These are phyloP conservation scores for Plemyria rubiginata DNA, from an alignment of 2,888 invertebrate genomes.

Conservation along the genomic window DNA sequence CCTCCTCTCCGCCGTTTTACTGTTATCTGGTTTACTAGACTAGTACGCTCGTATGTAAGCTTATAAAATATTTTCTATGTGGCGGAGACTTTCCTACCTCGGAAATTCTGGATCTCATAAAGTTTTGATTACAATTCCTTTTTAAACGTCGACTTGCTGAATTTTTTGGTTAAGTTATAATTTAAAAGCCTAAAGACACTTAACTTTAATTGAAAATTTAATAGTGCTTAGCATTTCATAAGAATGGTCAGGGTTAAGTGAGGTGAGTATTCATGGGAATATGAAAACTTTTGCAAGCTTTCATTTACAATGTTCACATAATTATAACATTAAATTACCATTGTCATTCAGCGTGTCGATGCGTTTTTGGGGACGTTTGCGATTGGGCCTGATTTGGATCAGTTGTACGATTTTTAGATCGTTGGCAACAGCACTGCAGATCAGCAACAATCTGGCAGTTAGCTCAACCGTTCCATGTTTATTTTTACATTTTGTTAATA, in stretches of 20 bases:
- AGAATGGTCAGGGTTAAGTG: neutral
- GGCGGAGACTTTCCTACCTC: conserved; percentile 2
- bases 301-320: neutral
- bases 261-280: neutral
- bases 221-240: neutral
- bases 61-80: conserved; percentile 59
- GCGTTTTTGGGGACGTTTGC: too few relatives aligned
- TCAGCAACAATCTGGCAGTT: too few relatives aligned
- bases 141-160: conserved; percentile 3
- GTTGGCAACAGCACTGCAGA: too few relatives aligned
- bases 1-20: conserved; percentile 60
- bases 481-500: too few relatives aligned
- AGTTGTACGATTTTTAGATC: too few relatives aligned
- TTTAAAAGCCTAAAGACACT: neutral
- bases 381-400: too few relatives aligned
- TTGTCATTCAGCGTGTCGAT: too few relatives aligned
- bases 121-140: conserved; percentile 4
- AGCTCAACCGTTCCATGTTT: too few relatives aligned
- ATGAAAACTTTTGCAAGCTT: neutral
- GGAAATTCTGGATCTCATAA: neutral
- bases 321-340: too few relatives aligned
- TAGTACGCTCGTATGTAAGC: conserved; percentile 58
- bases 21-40: conserved; percentile 65
- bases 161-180: neutral
- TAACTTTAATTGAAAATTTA: conserved; percentile 2